These are phyloP conservation scores for Selenia dentaria DNA, from an alignment of 2,888 invertebrate genomes.

Conservation along the genomic window DNA sequence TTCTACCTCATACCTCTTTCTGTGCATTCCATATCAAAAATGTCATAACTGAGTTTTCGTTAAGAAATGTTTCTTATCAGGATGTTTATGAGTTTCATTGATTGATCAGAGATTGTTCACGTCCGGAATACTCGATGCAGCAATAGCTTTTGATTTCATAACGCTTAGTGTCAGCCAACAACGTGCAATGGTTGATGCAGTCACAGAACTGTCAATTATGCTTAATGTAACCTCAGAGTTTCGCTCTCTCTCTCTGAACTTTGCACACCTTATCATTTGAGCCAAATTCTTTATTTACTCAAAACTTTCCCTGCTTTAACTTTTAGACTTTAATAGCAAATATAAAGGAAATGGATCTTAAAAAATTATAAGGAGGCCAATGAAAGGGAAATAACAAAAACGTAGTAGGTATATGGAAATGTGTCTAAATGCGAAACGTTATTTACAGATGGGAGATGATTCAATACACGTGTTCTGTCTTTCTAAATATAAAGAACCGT, in stretches of 20 bases:
- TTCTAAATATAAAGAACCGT: conserved; percentile 76
- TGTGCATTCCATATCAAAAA: background rate
- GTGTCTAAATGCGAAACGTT: conserved; percentile 52
- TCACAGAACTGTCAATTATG: conserved; percentile 61
- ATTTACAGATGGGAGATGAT: conserved; percentile 61
- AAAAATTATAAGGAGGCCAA: conserved; percentile 22
- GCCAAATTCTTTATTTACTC: conserved; percentile 38
- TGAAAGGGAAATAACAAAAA: conserved; percentile 58
- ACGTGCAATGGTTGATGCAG: conserved; percentile 36
- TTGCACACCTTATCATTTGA: conserved; percentile 36
- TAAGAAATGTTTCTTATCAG: no score
- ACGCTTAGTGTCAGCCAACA: conserved; percentile 39
- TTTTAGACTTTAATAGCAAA: no score
- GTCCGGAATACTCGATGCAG: no score
- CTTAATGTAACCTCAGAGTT: conserved; percentile 62
- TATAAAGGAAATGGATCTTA: background rate
- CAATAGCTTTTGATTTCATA: no score
- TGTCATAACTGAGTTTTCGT: no score
- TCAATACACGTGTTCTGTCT: conserved; percentile 70
- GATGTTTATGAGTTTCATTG: no score
- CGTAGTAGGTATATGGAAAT: conserved; percentile 51
- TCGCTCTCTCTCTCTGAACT: conserved; percentile 49
- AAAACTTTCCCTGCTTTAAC: conserved; percentile 21
- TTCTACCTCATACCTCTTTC: background rate
- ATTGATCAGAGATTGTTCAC: conserved; percentile 21